Evolutionary conservation across 2,888 invertebrate species (phyloP).

Genomic region (Oasisia sp.): DNA sequence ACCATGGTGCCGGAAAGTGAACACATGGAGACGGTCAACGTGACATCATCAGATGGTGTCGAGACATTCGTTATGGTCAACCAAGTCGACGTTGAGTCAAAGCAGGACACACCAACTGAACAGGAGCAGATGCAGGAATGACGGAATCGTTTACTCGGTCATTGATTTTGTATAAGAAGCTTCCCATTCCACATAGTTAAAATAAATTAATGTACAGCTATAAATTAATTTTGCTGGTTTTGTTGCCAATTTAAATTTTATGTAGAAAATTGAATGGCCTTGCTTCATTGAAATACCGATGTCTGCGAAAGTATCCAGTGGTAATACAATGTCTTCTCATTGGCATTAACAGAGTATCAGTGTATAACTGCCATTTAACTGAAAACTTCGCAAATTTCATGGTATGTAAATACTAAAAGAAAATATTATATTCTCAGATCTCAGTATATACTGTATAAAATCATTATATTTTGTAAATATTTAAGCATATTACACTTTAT

Average conservation of each 20-base stretch:
- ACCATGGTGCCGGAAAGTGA: not conserved
- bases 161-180: too few relatives aligned
- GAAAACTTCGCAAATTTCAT: too few relatives aligned
- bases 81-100: not conserved
- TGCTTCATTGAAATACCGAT: not conserved
- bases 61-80: not conserved
- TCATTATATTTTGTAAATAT: too few relatives aligned
- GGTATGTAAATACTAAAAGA: too few relatives aligned
- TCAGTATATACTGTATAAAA: too few relatives aligned
- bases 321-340: not conserved
- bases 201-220: too few relatives aligned
- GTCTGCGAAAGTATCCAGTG: not conserved
- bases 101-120: not conserved
- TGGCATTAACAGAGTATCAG: too few relatives aligned
- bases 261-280: not conserved
- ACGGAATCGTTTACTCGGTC: not conserved
- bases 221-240: too few relatives aligned
- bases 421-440: too few relatives aligned
- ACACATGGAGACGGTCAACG: not conserved
- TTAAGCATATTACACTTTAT: too few relatives aligned
- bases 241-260: not conserved
- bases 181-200: too few relatives aligned
- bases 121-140: slow-evolving; percentile 1
- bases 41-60: not conserved
- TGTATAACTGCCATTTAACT: not conserved